These are phyloP conservation scores for Steinernema scapterisci DNA, from an alignment of 2,888 invertebrate genomes.

Conservation along the genomic window DNA sequence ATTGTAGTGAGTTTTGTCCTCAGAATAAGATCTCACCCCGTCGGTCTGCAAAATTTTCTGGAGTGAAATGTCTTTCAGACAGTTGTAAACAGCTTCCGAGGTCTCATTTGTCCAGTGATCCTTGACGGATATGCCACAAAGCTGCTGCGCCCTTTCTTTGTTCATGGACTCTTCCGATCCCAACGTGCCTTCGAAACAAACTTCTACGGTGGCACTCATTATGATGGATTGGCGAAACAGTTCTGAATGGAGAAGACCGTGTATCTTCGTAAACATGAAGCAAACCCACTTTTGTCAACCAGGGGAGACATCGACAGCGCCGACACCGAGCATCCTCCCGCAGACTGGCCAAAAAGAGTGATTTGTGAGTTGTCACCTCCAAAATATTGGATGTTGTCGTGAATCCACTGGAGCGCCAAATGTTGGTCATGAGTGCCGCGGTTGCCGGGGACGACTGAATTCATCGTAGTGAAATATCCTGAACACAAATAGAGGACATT, in stretches of 20 bases:
- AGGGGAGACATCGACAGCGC: not conserved
- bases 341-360: constrained; percentile 68
- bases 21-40: not conserved
- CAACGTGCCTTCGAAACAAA: not conserved
- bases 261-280: not conserved
- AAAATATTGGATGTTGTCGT: constrained; percentile 67
- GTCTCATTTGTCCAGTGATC: not conserved
- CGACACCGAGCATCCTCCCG: constrained; percentile 53
- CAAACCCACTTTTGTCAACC: not conserved
- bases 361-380: constrained; percentile 67
- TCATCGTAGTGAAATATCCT: constrained; percentile 68
- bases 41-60: not conserved
- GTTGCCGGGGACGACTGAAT: constrained; percentile 67
- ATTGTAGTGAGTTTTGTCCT: no score
- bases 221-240: not conserved
- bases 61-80: not conserved
- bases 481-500: not conserved
- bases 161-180: not conserved
- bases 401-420: constrained; percentile 66
- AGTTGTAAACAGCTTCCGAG: not conserved
- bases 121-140: not conserved
- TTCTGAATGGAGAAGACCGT: not conserved
- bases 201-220: not conserved
- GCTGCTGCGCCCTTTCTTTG: not conserved
- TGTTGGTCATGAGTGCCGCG: constrained; percentile 68